These are phyloP conservation scores for Antheraea pernyi DNA, from an alignment of 1,140 invertebrate species.

Conservation along the genomic window DNA sequence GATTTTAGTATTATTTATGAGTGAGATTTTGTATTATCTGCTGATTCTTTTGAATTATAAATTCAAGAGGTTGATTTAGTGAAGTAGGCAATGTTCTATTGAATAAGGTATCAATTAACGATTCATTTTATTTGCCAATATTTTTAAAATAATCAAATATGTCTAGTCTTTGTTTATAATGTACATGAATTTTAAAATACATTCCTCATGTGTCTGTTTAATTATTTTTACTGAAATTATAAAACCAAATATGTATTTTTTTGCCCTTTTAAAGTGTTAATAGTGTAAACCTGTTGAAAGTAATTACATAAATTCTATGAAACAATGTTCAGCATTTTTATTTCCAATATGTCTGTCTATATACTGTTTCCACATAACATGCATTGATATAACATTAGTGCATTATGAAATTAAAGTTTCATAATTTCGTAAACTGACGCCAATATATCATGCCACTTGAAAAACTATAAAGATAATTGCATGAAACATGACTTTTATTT, in stretches of 20 bases:
- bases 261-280: too few species aligned
- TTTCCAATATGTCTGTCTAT: too few species aligned
- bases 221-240: neutral
- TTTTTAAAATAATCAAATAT: neutral
- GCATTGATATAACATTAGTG: too few species aligned
- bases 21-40: neutral
- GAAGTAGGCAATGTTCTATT: too few species aligned
- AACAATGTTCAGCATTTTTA: too few species aligned
- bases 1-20: neutral
- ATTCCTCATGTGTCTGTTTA: neutral
- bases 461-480: neutral
- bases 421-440: neutral
- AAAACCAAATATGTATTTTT: too few species aligned
- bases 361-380: too few species aligned
- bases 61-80: too few species aligned
- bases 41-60: neutral
- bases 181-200: neutral
- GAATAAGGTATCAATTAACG: neutral
- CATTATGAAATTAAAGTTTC: too few species aligned
- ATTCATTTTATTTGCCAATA: neutral
- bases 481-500: conserved; percentile 1
- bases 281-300: too few species aligned
- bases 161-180: too few species aligned
- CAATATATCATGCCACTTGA: neutral
- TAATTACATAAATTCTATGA: too few species aligned